Evolutionary conservation across 2,888 invertebrate species (phyloP).

Genomic region (Aphodius sticticus): DNA sequence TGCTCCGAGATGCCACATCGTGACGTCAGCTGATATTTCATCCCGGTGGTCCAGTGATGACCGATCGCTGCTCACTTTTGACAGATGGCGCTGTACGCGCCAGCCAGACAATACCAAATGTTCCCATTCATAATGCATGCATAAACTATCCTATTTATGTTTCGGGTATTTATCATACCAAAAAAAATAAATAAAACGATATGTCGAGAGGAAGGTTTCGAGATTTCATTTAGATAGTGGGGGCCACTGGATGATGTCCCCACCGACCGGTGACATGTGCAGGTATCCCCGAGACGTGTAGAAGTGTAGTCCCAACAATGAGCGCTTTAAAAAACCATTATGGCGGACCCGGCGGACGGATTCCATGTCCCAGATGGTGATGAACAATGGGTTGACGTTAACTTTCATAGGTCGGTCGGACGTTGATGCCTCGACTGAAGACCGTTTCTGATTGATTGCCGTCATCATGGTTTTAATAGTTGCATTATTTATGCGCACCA

Average conservation of each 20-base stretch:
- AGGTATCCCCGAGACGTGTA: slow-evolving; percentile 52
- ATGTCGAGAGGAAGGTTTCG: slow-evolving; percentile 45
- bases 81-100: slow-evolving; percentile 58
- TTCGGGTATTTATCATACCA: slow-evolving; percentile 58
- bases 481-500: neutral
- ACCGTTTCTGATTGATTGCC: slow-evolving; percentile 4
- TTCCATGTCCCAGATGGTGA: neutral
- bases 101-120: slow-evolving; percentile 55
- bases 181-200: slow-evolving; percentile 44
- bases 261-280: slow-evolving; percentile 55
- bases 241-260: slow-evolving; percentile 29
- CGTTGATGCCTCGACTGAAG: neutral
- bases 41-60: slow-evolving; percentile 55
- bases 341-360: slow-evolving; percentile 23
- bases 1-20: neutral
- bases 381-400: slow-evolving; percentile 4
- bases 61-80: slow-evolving; percentile 59
- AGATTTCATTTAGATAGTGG: slow-evolving; percentile 58
- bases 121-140: slow-evolving; percentile 52
- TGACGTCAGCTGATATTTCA: neutral
- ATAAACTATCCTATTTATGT: slow-evolving; percentile 51
- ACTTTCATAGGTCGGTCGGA: neutral
- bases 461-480: neutral
- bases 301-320: slow-evolving; percentile 52
- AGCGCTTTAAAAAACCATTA: slow-evolving; percentile 51